Base-by-base conservation (phyloP, 2,888 invertebrate species). In the Drosophila dives region DNA sequence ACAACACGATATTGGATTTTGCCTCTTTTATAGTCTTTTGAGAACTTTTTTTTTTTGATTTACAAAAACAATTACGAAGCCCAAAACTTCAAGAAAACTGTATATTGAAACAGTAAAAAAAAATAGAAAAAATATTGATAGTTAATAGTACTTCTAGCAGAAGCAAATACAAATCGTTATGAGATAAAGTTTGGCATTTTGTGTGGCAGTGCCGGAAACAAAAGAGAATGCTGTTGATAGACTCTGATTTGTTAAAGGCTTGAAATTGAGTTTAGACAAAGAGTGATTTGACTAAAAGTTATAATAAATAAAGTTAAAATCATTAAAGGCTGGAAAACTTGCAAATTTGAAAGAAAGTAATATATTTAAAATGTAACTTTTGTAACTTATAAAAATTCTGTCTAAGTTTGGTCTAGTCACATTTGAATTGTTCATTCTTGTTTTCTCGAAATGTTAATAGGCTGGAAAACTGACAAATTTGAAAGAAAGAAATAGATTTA, bases 1-100 rank as follows among this genome's bases (percentile, higher is more conserved):
- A 15, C 58, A 51, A 53, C 53, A 36, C 32, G 64, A 75, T 77
- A 72, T 77, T 75, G 70, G 55, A 65, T 56, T 53, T 56, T 66
- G 70, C 53, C 72, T 49, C 68, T 77, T 80, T 72, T 65, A 78
- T 76, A 67, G 72, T 15, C 64, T 48, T 72, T 77, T 63, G 72
- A 54, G 63, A 77, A 65, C 72, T 45, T 55, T 81, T 69, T 81
- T 65, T 77, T 69, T 81, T 65, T 77, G 77, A 77, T 78, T 81
- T 68, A 61, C 29, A 61, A 72, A 78, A 78, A 81, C 78, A 78
- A 78, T 78, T 78, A 78, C 67, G 60, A 61, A 32, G 54, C 55
- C 54, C 67, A 67, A 63, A 68, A 67, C 77, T 64, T 62, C 55
- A 60, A 51, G 61, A 61, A 53, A 34, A 67, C 62, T 53, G 69